phyloP scores from a whole-genome alignment of 64 coral and sea anemone species.

The Porites lutea region DNA sequence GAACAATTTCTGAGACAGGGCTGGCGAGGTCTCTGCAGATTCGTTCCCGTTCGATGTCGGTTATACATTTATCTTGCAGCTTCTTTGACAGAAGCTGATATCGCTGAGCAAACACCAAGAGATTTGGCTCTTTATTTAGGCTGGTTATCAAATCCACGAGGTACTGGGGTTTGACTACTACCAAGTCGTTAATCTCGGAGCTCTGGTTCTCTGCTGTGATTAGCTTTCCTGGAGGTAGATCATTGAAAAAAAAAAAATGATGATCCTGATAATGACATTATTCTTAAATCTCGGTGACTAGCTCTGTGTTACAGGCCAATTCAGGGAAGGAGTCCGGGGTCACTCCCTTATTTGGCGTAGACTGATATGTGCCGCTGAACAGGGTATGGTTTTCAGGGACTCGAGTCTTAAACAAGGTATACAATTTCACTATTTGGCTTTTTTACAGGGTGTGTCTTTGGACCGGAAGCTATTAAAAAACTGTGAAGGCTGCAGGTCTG shows the following conservation, averaged over 20 bases:
- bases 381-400: too few relatives aligned
- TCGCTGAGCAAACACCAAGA: slow-evolving; percentile 36
- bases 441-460: too few relatives aligned
- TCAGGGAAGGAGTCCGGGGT: too few relatives aligned
- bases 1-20: neutral
- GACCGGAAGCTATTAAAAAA: too few relatives aligned
- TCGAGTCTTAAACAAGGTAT: too few relatives aligned
- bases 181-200: slow-evolving; percentile 42
- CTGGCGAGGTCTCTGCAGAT: slow-evolving; percentile 32
- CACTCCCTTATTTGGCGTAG: too few relatives aligned
- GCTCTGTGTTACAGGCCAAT: too few relatives aligned
- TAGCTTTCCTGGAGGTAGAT: slow-evolving; percentile 22
- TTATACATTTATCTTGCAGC: slow-evolving; percentile 35
- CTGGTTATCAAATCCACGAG: slow-evolving; percentile 82
- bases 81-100: slow-evolving; percentile 44
- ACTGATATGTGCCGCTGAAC: too few relatives aligned
- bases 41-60: slow-evolving; percentile 9
- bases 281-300: too few relatives aligned
- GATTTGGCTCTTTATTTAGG: slow-evolving; percentile 68
- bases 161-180: slow-evolving; percentile 73
- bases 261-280: too few relatives aligned
- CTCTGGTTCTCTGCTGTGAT: slow-evolving; percentile 31
- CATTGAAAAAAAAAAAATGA: neutral
- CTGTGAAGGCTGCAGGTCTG: too few relatives aligned
- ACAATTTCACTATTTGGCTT: too few relatives aligned